Base-by-base conservation (phyloP, 2,888 invertebrate species). In the Drosophila nr. perissopoda region DNA sequence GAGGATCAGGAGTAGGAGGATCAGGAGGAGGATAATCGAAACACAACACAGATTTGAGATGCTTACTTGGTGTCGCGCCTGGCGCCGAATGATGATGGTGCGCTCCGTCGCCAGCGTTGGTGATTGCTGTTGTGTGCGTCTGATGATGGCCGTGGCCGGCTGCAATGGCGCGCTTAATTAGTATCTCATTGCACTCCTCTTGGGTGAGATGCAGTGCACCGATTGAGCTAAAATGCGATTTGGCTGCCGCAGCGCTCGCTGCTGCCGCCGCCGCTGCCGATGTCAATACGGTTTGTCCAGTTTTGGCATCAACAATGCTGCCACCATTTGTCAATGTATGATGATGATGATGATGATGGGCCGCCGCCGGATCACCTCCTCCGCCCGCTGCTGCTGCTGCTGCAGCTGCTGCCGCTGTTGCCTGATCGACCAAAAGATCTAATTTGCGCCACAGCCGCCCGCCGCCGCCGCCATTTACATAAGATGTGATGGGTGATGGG, bases 161-260 rank as follows among this genome's bases (percentile, higher is more conserved):
- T 80, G 96, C 96, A 0, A 96, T 94, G 1, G 96, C 96, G 77
- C 96, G 93, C 90, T 96, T 96, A 95, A 96, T 96, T 79, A 96
- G 93, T 76, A 96, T 96, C 93, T 96, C 96, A 92, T 96, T 96
- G 93, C 96, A 96, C 94, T 96, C 96, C 92, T 96, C 96, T 2
- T 96, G 95, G 0, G 96, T 96, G 25, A 96, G 93, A 90, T 96
- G 96, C 75, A 96, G 94, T 10, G 96, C 96, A 53, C 96, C 96
- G 61, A 96, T 93, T 5, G 96, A 96, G 73, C 96, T 95, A 90
- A 96, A 96, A 78, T 96, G 95, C 76, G 93, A 93, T 76, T 93
- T 93, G 63, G 91, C 90, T 70, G 88, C 88, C 54, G 89, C 83
- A 58, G 92, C 83, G 38, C 91, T 89, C 59, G 68, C 70, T 68